Evolutionary conservation across 1,140 invertebrate species (phyloP).

Genomic region (Asbolus verrucosus): DNA sequence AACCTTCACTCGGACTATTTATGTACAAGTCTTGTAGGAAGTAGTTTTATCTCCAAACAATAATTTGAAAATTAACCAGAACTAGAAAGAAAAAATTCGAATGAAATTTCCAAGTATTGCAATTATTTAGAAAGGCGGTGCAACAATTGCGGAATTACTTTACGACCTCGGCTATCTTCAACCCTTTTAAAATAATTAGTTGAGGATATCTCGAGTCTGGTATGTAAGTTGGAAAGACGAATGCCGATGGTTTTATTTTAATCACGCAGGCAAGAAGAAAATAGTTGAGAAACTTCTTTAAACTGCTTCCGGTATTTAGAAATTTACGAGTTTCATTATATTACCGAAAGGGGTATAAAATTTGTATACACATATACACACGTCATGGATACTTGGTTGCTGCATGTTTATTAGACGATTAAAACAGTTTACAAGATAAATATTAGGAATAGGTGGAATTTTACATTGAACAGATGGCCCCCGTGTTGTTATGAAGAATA

Average conservation of each 20-base stretch:
- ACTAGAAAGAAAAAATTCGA: no score
- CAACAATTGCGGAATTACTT: no score
- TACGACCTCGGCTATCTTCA: no score
- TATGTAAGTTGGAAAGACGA: background rate
- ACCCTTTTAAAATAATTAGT: no score
- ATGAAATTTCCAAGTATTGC: no score
- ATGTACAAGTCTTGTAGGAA: no score
- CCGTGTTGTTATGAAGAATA: background rate
- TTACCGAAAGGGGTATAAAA: slow-evolving; percentile 44
- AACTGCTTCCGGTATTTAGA: slow-evolving; percentile 48
- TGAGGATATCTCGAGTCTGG: no score
- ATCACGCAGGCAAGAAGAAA: background rate
- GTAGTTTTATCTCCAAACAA: no score
- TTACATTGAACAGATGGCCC: slow-evolving; percentile 44
- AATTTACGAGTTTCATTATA: slow-evolving; percentile 45
- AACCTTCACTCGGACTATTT: no score
- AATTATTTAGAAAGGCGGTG: no score
- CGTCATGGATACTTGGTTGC: slow-evolving; percentile 25
- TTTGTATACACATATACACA: slow-evolving; percentile 16
- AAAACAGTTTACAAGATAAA: slow-evolving; percentile 59
- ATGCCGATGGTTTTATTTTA: background rate
- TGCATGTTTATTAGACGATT: slow-evolving; percentile 57
- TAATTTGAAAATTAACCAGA: no score
- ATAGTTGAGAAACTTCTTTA: slow-evolving; percentile 20
- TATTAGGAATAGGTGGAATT: slow-evolving; percentile 51